Evolutionary conservation across 2,113 vertebrate genomes (phyloP).

Genomic region (Melozone crissalis): DNA sequence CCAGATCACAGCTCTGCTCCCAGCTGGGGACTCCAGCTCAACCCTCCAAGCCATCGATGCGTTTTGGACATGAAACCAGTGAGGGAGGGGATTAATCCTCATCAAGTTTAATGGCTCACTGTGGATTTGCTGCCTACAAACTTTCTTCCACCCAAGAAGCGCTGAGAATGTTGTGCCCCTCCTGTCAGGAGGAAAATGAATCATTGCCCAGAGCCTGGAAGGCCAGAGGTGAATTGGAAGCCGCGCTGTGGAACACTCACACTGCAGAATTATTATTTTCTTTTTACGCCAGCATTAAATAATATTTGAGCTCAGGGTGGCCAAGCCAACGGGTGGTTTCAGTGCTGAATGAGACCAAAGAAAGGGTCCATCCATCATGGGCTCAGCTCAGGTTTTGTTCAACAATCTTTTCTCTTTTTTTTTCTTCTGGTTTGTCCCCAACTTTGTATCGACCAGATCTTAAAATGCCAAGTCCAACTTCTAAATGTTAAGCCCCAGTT

Average conservation of each 20-base stretch:
- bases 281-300: constrained; percentile 67
- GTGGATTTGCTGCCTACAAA: constrained; percentile 72
- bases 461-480: not conserved
- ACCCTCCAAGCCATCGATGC: constrained; percentile 73
- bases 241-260: constrained; percentile 63
- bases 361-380: constrained; percentile 36
- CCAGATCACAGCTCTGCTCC: constrained; percentile 74
- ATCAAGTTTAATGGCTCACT: constrained; percentile 78
- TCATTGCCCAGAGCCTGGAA: constrained; percentile 71
- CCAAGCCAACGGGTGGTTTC: constrained; percentile 45
- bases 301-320: constrained; percentile 57
- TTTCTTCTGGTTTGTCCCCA: not conserved
- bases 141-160: constrained; percentile 79
- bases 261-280: constrained; percentile 67
- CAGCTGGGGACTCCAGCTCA: constrained; percentile 68
- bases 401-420: not conserved
- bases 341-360: constrained; percentile 35
- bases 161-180: constrained; percentile 61
- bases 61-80: constrained; percentile 69
- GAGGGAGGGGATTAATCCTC: constrained; percentile 78
- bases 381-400: not conserved
- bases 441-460: not conserved
- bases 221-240: constrained; percentile 69
- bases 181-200: constrained; percentile 76
- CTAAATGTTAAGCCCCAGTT: not conserved